These are phyloP conservation scores for Nesogale talazaci DNA, from an alignment of 2,113 vertebrate species.

Conservation along the genomic window DNA sequence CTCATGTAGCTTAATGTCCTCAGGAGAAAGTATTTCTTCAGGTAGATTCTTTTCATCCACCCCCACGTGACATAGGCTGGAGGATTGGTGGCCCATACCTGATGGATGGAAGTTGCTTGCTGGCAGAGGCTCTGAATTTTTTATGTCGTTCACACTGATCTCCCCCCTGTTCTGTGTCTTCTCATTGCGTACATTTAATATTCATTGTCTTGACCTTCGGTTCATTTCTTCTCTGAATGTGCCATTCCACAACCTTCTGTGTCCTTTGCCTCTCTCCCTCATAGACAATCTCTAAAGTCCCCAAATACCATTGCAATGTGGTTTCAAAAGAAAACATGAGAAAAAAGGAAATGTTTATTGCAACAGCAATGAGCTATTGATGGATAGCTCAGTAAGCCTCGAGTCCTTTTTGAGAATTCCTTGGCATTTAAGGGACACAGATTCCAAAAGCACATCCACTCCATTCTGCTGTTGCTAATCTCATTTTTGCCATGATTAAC, in stretches of 20 bases:
- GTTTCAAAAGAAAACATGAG: constrained; percentile 23
- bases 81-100: too few relatives aligned
- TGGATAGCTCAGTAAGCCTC: background rate
- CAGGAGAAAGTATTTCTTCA: background rate
- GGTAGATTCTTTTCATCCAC: background rate
- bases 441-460: constrained; percentile 68
- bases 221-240: background rate
- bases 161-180: background rate
- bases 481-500: constrained; percentile 77
- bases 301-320: background rate
- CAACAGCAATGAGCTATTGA: constrained; percentile 35
- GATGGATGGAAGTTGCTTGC: background rate
- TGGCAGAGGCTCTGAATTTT: background rate
- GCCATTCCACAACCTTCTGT: background rate
- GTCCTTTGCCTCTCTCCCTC: background rate
- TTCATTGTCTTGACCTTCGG: background rate
- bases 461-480: constrained; percentile 65
- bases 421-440: constrained; percentile 42
- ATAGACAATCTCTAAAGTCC: background rate
- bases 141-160: background rate
- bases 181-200: background rate
- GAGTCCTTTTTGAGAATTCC: constrained; percentile 38
- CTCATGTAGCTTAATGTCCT: background rate
- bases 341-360: background rate
- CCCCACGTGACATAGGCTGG: background rate